Conservation (phyloP, 92 coral and sea anemone species). For the Zoanthus sansibaricus region DNA sequence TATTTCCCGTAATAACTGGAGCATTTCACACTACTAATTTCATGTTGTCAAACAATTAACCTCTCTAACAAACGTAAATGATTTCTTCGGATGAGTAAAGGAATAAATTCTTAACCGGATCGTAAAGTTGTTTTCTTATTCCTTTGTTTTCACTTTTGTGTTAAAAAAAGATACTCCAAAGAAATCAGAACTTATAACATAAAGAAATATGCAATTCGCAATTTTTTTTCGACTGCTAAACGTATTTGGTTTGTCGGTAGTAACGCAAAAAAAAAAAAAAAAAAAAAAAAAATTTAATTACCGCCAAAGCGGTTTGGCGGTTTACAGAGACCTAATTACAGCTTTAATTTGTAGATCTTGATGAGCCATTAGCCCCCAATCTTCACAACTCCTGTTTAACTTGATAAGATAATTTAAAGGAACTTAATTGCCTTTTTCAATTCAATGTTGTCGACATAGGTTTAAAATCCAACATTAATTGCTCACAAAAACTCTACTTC, state of each 20-base stretch:
- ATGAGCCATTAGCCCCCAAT: neutral
- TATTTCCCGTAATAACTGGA: neutral
- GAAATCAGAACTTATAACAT: neutral
- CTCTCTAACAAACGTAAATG: neutral
- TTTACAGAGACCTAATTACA: neutral
- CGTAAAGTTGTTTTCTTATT: neutral
- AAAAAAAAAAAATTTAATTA: neutral
- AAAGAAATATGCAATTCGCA: neutral
- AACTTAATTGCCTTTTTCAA: too few species aligned
- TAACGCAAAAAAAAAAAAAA: neutral
- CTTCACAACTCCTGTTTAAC: neutral
- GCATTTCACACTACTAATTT: neutral
- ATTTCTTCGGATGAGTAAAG: neutral
- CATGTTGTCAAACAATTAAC: neutral
- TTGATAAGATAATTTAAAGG: neutral
- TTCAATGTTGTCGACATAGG: too few species aligned
- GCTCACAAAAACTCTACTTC: too few species aligned
- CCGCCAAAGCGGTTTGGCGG: neutral
- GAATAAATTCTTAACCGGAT: neutral
- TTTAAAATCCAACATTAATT: too few species aligned
- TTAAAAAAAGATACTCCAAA: neutral
- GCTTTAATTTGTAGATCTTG: neutral
- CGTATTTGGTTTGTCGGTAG: too few species aligned
- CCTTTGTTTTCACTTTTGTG: neutral
- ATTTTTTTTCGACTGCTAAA: neutral